Conservation (phyloP, 2,797 vertebrate genomes). For the Diceros bicornis region DNA sequence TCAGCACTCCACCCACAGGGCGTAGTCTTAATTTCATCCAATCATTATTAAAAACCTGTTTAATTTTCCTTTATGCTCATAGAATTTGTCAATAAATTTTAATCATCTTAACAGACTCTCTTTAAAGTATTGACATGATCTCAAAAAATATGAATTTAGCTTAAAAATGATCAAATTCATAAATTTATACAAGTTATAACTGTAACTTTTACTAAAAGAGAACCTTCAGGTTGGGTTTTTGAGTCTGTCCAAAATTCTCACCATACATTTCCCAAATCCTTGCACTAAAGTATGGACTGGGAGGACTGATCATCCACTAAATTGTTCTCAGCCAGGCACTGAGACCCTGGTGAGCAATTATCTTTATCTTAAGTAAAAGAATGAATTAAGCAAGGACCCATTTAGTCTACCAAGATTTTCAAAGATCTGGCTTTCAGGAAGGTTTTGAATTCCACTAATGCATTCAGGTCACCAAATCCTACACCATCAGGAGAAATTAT, state of each 20-base stretch:
- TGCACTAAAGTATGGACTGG: neutral
- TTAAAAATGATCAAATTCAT: constrained; percentile 2
- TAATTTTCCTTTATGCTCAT: constrained; percentile 22
- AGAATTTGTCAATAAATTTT: constrained; percentile 53
- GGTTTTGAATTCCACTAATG: constrained; percentile 3
- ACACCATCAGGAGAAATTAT: neutral
- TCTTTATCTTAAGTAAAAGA: constrained; percentile 52
- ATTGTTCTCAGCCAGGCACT: neutral
- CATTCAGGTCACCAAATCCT: neutral
- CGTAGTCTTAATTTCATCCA: constrained; percentile 40
- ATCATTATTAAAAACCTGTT: constrained; percentile 42
- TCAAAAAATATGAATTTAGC: neutral
- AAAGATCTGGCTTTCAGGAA: constrained; percentile 30
- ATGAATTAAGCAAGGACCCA: constrained; percentile 48
- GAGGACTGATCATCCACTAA: neutral
- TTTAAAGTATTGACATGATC: constrained; percentile 37
- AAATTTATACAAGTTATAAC: neutral
- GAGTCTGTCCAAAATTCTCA: neutral
- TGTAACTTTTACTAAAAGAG: neutral
- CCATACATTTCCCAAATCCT: neutral
- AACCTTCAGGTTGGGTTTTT: neutral
- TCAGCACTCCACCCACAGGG: neutral
- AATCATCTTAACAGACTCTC: constrained; percentile 11
- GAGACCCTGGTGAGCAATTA: neutral
- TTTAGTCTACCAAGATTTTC: neutral